Evolutionary conservation across 2,888 invertebrate genomes (phyloP), one percentile per base, ranked within the genome.

Genomic region (Arge pagana): DNA sequence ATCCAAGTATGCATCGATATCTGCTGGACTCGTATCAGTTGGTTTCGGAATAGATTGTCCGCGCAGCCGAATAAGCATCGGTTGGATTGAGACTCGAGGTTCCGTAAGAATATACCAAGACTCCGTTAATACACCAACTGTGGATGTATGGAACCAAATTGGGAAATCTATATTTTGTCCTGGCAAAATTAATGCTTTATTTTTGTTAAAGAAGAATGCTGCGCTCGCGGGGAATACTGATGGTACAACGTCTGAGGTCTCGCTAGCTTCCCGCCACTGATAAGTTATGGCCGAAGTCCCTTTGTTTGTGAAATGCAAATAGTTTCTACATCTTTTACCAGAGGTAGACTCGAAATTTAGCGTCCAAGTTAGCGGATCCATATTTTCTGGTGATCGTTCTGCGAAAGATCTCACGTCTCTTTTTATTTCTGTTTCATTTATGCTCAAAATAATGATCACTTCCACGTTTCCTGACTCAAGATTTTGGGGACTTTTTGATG

Each of bases 161-260:
- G 63, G 70, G 35, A 84, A 60, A 23, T 76, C 59, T 33, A 74
- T 74, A 3, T 63, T 72, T 59, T 82, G 79, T 1, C 82, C 81
- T 1, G 84, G 84, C 1, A 78, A 68, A 33, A 85, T 54, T 1
- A 81, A 65, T 13, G 79, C 76, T 64, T 81, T 81, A 56, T 81
- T 82, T 69, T 82, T 84, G 52, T 82, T 79, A 54, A 85, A 85
- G 64, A 78, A 83, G 63, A 84, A 85, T 1, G 76, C 75, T 64
- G 77, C 80, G 33, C 71, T 75, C 48, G 64, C 68, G 24, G 57
- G 59, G 35, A 15, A 10, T 10, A 1, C 5, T n/a, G 11, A 16
- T 3, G 33, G 33, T 45, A 16, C 23, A 11, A 33, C 6, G 15
- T 23, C 15, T 5, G 45, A 11, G 16, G 15, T 23, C 11, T n/a